Percentiles rank a stretch among this genome's conserved stretches.
Conservation (phyloP, 2,113 vertebrate genomes). For the Syngnathus scovelli region DNA sequence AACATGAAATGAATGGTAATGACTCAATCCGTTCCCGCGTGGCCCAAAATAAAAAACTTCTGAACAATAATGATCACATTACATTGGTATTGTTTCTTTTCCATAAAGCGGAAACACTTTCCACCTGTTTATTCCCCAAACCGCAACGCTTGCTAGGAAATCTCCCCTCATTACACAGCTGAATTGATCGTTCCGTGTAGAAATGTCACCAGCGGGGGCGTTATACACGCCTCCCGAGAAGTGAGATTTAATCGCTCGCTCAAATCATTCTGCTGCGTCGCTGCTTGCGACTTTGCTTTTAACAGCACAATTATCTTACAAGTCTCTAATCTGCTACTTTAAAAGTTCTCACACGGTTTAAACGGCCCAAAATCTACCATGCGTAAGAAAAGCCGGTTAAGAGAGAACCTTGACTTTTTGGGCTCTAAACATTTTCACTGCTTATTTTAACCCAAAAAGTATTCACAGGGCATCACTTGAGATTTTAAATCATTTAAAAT, state of each 20-base stretch:
- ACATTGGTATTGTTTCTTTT: background rate
- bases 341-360: background rate
- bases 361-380: background rate
- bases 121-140: slow-evolving; percentile 2
- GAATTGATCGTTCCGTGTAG: background rate
- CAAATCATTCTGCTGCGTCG: slow-evolving; percentile 5
- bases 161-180: background rate
- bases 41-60: too few relatives aligned
- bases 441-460: background rate
- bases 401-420: too few relatives aligned
- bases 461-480: background rate
- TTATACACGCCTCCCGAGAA: background rate
- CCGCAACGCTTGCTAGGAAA: background rate
- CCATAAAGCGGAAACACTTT: background rate
- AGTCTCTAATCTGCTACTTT: slow-evolving; percentile 1
- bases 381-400: background rate
- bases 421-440: background rate
- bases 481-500: too few relatives aligned
- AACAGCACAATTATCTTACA: slow-evolving; percentile 7
- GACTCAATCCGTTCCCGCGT: too few relatives aligned
- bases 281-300: slow-evolving; percentile 5
- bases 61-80: background rate
- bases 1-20: too few relatives aligned
- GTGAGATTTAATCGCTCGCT: slow-evolving; percentile 9
- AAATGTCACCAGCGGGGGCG: background rate